Evolutionary conservation across 2,888 invertebrate genomes (phyloP).

Genomic region (Aelia acuminata): DNA sequence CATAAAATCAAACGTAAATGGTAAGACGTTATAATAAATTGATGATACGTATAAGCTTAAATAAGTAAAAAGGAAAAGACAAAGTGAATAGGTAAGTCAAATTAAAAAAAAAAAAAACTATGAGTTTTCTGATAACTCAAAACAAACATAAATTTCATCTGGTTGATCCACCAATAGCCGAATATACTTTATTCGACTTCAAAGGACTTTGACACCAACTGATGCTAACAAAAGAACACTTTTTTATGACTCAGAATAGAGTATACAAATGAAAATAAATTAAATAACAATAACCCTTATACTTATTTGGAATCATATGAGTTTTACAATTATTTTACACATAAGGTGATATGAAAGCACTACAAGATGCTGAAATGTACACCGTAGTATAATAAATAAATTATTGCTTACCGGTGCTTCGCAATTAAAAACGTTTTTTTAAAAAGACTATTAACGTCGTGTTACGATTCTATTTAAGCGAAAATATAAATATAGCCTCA

Average conservation of each 20-base stretch:
- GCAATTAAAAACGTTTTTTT: neutral
- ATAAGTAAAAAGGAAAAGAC: too few relatives aligned
- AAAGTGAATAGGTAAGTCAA: too few relatives aligned
- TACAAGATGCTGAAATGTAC: neutral
- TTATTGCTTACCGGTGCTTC: neutral
- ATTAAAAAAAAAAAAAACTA: too few relatives aligned
- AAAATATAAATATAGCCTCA: neutral
- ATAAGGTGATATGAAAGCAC: neutral
- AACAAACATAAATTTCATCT: too few relatives aligned
- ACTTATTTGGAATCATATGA: neutral
- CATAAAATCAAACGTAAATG: too few relatives aligned
- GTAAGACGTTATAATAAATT: too few relatives aligned
- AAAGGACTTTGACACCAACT: neutral
- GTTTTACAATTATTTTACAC: neutral
- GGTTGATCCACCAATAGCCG: too few relatives aligned
- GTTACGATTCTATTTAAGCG: neutral
- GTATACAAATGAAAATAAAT: neutral
- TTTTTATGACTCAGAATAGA: neutral
- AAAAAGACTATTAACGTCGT: neutral
- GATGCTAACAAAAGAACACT: neutral
- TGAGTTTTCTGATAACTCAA: too few relatives aligned
- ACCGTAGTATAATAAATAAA: neutral
- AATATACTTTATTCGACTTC: too few relatives aligned
- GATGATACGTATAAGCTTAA: too few relatives aligned
- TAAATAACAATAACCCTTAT: neutral